Evolutionary conservation across 2,113 vertebrate species (phyloP), one percentile per base, ranked within the genome.

Genomic region (Electrona antarctica): DNA sequence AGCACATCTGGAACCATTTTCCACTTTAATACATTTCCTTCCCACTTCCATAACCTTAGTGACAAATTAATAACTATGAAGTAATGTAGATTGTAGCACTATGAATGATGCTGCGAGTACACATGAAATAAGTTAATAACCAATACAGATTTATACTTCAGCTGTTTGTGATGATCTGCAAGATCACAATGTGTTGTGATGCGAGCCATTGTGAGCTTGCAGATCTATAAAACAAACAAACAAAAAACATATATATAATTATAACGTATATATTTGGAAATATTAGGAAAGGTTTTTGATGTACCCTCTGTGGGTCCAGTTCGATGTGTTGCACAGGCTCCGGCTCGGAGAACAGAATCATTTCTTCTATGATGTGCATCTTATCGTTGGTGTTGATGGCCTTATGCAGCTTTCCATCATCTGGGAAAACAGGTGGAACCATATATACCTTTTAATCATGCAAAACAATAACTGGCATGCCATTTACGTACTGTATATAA

Each of bases 371-470:
- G 84, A 98, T 91, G 84, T 95, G 94, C 79, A 95, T 90, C 0
- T 87, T 75, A 0, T 77, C 64, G 14, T 92, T 94, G 46, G 92
- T 82, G 0, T 78, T 85, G 81, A 98, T 95, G 0, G 94, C 96
- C 78, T 98, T 98, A 85, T 98, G 97, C 58, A 98, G 84, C 66
- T 91, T 88, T 8, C 97, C 97, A 0, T 97, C 95, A 0, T 95
- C 97, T 98, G 90, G 33, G 8, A 52, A 77, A 2, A 69, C 48
- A 74, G 10, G 46, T 60, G 15, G 13, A 45, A 56, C 49, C 29
- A 12, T 49, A 12, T 49, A 54, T 54, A 54, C 11, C 1, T 13
- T 13, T 54, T 54, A 12, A 13, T 54, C 13, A 54, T 13, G n/a
- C 51, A 54, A 12, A 54, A 54, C 49, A 50, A 41, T 50, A 11